phyloP scores from a whole-genome alignment of 2,797 vertebrate species.

The Leuciscus waleckii region DNA sequence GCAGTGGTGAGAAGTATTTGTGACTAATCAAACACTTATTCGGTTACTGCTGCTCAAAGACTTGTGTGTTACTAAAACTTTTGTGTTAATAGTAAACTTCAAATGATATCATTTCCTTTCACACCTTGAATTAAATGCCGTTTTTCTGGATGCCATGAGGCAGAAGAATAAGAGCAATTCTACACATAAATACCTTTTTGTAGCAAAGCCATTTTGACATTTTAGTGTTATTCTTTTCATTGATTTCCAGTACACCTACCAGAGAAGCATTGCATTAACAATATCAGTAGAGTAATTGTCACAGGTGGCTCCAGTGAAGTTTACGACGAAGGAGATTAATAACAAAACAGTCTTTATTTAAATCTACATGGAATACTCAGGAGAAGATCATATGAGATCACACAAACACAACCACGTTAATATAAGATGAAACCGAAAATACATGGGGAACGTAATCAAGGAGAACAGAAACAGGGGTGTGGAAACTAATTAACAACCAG shows the following conservation, averaged over 20 bases:
- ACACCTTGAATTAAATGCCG: neutral
- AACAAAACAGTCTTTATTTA: neutral
- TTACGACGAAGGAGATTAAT: neutral
- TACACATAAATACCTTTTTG: neutral
- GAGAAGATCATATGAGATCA: neutral
- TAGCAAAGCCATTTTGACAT: neutral
- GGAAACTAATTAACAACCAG: neutral
- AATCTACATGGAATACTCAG: neutral
- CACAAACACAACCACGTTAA: neutral
- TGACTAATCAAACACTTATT: slow-evolving; percentile 7
- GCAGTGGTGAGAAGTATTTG: slow-evolving; percentile 6
- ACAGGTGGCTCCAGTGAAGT: neutral
- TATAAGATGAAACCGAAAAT: neutral
- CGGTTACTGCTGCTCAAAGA: neutral
- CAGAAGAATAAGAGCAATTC: neutral
- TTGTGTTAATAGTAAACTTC: neutral
- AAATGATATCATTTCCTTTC: neutral
- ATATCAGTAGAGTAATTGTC: neutral
- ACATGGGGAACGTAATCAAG: neutral
- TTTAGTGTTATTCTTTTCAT: neutral
- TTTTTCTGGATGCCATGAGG: neutral
- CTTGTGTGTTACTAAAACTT: neutral
- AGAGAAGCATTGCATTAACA: neutral
- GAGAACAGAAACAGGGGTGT: neutral
- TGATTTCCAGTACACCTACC: neutral